Conservation (phyloP, 2,888 invertebrate species). For the Eledone cirrhosa region DNA sequence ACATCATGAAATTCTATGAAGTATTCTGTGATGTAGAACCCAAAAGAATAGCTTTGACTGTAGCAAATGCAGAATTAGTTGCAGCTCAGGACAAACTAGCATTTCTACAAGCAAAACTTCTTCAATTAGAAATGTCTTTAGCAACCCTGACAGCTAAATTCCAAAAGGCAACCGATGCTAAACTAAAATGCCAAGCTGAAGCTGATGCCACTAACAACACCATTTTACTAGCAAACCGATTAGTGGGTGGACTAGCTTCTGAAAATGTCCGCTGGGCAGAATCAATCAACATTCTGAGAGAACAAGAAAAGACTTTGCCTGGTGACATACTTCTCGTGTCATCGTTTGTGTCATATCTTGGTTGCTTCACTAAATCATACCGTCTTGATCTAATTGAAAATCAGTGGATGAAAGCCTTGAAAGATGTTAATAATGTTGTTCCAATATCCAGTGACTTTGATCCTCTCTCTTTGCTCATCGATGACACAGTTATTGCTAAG, state of each 20-base stretch:
- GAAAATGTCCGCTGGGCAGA: conserved; percentile 97
- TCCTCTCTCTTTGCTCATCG: conserved; percentile 85
- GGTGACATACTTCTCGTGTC: conserved; percentile 92
- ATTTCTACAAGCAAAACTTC: conserved; percentile 87
- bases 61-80: conserved; percentile 89
- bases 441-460: conserved; percentile 90
- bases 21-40: conserved; percentile 98
- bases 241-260: conserved; percentile 93
- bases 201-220: conserved; percentile 94
- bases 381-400: conserved; percentile 82
- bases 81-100: conserved; percentile 89
- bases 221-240: conserved; percentile 88
- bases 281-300: conserved; percentile 80
- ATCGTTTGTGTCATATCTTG: conserved; percentile 95
- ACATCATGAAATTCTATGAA: conserved; percentile 92
- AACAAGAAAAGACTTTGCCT: conserved; percentile 90
- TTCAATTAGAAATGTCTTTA: conserved; percentile 86
- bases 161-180: conserved; percentile 85
- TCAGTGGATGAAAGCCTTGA: conserved; percentile 77
- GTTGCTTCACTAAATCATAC: conserved; percentile 94
- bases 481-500: conserved; percentile 91
- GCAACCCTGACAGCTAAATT: conserved; percentile 90
- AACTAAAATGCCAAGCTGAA: conserved; percentile 90
- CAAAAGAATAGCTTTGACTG: conserved; percentile 88
- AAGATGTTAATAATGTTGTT: conserved; percentile 78